Conservation (phyloP, 2,797 vertebrate species). For the Acanthurus tractus region DNA sequence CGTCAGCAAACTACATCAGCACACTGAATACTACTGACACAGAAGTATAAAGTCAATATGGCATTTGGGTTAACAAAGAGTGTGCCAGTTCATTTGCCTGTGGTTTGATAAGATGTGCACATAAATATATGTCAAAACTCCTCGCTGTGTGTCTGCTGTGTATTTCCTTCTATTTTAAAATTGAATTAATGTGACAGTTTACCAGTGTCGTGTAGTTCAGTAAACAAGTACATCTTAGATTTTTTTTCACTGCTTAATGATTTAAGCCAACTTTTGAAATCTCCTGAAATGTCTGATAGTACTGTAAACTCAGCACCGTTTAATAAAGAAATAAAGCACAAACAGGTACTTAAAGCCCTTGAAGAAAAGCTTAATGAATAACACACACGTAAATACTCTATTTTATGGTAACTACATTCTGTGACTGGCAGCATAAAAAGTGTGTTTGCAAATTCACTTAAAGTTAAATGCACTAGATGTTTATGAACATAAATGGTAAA, state of each 20-base stretch:
- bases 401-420: constrained; percentile 11
- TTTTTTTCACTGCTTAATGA: background rate
- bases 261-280: constrained; percentile 35
- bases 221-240: constrained; percentile 18
- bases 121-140: constrained; percentile 5
- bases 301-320: constrained; percentile 52
- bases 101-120: background rate
- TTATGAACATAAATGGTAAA: constrained; percentile 29
- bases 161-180: constrained; percentile 9
- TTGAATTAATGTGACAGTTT: constrained; percentile 11
- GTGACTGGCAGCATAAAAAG: constrained; percentile 16
- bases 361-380: constrained; percentile 29
- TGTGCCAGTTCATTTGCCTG: background rate
- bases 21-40: constrained; percentile 20
- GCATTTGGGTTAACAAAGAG: constrained; percentile 1
- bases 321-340: constrained; percentile 49
- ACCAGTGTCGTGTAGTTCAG: constrained; percentile 2
- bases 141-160: constrained; percentile 8
- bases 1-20: constrained; percentile 18
- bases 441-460: constrained; percentile 23
- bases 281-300: constrained; percentile 24
- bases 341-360: constrained; percentile 63
- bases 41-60: constrained; percentile 4
- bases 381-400: constrained; percentile 16
- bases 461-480: constrained; percentile 33